Evolutionary conservation across 1,140 invertebrate genomes (phyloP).

Genomic region (Drosophila sp.): DNA sequence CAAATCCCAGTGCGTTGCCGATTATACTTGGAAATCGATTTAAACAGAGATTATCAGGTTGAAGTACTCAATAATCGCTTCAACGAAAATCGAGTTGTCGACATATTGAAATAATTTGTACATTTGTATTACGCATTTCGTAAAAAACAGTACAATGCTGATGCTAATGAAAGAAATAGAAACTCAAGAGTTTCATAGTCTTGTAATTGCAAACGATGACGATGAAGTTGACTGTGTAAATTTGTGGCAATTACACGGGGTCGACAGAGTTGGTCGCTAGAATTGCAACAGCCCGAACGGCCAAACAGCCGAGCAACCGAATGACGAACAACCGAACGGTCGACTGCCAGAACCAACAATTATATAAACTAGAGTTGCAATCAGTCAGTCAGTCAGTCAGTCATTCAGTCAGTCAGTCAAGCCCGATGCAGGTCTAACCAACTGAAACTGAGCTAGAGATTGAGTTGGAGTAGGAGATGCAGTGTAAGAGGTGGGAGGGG

Average conservation of each 20-base stretch:
- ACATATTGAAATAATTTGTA: too few relatives aligned
- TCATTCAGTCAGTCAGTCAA: conserved; percentile 25
- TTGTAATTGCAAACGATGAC: conserved; percentile 68
- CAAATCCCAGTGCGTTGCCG: too few relatives aligned
- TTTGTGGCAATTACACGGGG: conserved; percentile 62
- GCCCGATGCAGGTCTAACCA: conserved; percentile 45
- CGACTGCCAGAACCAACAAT: conserved; percentile 70
- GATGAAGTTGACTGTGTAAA: conserved; percentile 55
- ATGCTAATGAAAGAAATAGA: conserved; percentile 55
- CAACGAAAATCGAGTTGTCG: too few relatives aligned
- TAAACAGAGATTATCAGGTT: too few relatives aligned
- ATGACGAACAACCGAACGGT: conserved; percentile 31
- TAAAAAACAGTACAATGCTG: conserved; percentile 12
- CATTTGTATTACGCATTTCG: not conserved
- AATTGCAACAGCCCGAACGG: conserved; percentile 44
- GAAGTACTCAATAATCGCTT: too few relatives aligned
- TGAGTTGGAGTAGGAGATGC: not conserved
- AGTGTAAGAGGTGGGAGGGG: not conserved
- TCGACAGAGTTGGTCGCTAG: conserved; percentile 48
- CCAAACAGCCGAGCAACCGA: conserved; percentile 1
- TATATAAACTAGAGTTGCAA: conserved; percentile 75
- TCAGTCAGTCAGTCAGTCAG: conserved; percentile 45
- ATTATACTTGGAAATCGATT: too few relatives aligned
- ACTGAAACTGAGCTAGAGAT: conserved; percentile 37
- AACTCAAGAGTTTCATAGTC: conserved; percentile 48